Conservation (phyloP, 2,888 invertebrate species). For the Lycophotia porphyrea region DNA sequence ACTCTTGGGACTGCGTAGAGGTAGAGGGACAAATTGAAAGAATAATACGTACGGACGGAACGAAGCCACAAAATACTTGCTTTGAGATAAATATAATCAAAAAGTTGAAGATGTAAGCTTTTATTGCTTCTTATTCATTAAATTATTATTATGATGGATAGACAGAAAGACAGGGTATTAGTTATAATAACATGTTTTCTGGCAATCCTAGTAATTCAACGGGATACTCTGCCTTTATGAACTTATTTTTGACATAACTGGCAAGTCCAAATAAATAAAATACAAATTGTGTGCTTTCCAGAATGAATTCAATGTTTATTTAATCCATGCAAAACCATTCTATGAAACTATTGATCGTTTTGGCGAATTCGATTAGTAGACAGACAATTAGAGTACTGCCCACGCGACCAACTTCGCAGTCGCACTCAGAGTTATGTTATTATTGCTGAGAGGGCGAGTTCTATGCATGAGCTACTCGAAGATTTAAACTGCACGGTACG, state of each 20-base stretch:
- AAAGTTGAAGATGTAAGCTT: neutral
- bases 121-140: neutral
- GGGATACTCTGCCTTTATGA: neutral
- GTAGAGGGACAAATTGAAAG: conserved; percentile 1
- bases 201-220: neutral
- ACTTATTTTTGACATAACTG: neutral
- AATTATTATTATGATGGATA: neutral
- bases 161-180: neutral
- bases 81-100: conserved; percentile 5
- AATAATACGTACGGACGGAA: neutral
- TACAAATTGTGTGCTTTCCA: neutral
- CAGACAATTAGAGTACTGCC: conserved; percentile 70
- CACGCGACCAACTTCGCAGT: conserved; percentile 63
- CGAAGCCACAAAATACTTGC: neutral
- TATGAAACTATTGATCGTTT: conserved; percentile 60
- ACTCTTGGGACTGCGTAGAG: conserved; percentile 23
- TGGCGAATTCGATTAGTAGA: conserved; percentile 72
- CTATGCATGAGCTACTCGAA: conserved; percentile 19
- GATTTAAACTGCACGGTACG: conserved; percentile 18
- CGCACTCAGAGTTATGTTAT: conserved; percentile 63
- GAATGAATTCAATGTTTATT: conserved; percentile 44
- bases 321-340: conserved; percentile 27
- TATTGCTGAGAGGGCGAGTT: conserved; percentile 41
- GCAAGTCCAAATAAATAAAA: neutral
- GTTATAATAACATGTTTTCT: neutral